Base-by-base conservation (phyloP, 2,113 vertebrate genomes). In the Thymallus thymallus region DNA sequence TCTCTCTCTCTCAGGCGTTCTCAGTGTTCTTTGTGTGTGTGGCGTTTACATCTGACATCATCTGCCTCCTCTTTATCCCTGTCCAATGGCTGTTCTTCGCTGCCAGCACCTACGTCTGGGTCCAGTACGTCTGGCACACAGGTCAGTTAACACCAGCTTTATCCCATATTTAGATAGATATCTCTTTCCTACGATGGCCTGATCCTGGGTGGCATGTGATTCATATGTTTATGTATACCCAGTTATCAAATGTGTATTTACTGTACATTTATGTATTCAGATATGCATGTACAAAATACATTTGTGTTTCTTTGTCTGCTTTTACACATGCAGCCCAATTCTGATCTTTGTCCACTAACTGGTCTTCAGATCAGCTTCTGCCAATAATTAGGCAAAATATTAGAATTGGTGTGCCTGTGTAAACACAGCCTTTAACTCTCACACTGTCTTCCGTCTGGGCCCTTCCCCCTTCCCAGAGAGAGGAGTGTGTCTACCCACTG, bases 11-110 rank as follows among this genome's bases (percentile, higher is more conserved):
- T 14, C 82, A 99, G 98, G 97, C 97, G 70, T 98, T 99, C 86
- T 99, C 97, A 76, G 97, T 99, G 84, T 99, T 99, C 93, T 99
- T 99, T 80, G 96, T 99, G 61, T 99, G 97, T 90, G 95, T 99
- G 88, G 96, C 97, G 24, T 98, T 99, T 86, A 99, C 97, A 0
- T 98, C 97, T 77, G 98, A 98, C 92, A 98, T 99, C 90, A 98
- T 98, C 88, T 99, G 97, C 90, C 95, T 99, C 87, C 96, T 98
- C 84, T 97, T 98, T 93, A 98, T 99, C 85, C 96, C 97, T 56
- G 95, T 98, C 84, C 96, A 98, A 82, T 98, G 96, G 97, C 92
- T 98, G 74, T 98, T 99, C 85, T 99, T 99, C 51, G 97, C 97
- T 85, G 97, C 96, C 93, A 97, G 97, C 92, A 98, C 96, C 24